Base-by-base conservation (phyloP, 1,140 invertebrate genomes). In the Formica exsecta region DNA sequence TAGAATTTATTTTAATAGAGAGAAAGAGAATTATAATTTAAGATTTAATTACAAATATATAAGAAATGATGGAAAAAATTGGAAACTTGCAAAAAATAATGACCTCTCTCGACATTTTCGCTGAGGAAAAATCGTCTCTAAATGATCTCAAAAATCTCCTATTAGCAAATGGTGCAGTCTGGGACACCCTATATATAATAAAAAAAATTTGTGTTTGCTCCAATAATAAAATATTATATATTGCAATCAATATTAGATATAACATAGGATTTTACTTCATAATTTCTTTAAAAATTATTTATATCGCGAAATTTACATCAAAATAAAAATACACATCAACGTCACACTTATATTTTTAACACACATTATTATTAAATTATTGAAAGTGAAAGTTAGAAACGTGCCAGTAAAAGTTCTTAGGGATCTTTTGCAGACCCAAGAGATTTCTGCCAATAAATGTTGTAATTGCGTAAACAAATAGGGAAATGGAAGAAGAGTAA, bases 401-500 rank as follows among this genome's bases (percentile, higher is more conserved):
- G 6, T 16, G 3, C 8, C 13, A 36, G 8, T 16, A 68, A 57
- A 54, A 22, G 16, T n/a, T 51, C 4, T 38, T 7, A 6, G 0
- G 3, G 32, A 8, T 38, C 8, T 11, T 79, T 11, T 68, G 65
- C 65, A 13, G 19, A 32, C 1, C 54, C 19, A 59, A 36, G 13
- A 38, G 36, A 66, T 70, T 68, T 36, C 13, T 25, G 22, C 38
- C 29, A 68, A 70, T 57, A 70, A 38, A 66, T 44, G 29, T 68
- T n/a, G 13, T 13, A 11, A 19, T 36, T 38, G n/a, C 32, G 62
- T 86, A 11, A 59, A 54, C 5, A 66, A 66, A 62, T n/a, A 86
- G 65, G 64, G 80, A 75, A 74, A 38, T 68, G 51, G 75, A 38
- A 88, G 59, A 74, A 80, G 13, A 16, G 57, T 62, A 64, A 64